phyloP scores from a whole-genome alignment of 1,140 invertebrate genomes.

The Eriosoma lanigerum region DNA sequence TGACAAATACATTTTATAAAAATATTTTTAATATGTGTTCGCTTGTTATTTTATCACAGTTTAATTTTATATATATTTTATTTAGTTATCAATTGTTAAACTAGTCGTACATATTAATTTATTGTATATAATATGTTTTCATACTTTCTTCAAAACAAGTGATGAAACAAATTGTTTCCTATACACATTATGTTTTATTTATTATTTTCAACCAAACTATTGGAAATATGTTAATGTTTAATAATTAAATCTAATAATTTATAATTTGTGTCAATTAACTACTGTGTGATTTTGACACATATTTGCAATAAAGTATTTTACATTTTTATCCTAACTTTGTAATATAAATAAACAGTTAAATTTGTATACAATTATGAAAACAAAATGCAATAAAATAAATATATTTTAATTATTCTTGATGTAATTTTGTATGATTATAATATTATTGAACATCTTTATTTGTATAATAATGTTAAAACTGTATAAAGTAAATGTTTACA shows the following conservation, averaged over 20 bases:
- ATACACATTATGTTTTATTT: neutral
- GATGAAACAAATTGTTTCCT: neutral
- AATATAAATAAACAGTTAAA: slow-evolving; percentile 14
- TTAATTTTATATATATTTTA: neutral
- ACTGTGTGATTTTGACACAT: neutral
- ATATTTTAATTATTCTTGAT: slow-evolving; percentile 5
- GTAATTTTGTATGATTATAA: too few relatives aligned
- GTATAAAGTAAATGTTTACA: too few relatives aligned
- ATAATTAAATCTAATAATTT: neutral
- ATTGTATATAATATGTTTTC: neutral
- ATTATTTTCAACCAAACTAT: neutral
- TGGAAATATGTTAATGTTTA: neutral
- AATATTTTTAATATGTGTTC: too few relatives aligned
- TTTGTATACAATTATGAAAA: neutral
- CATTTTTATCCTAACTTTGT: neutral
- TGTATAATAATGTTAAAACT: too few relatives aligned
- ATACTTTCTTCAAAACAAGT: neutral
- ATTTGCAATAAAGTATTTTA: neutral
- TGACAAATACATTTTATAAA: neutral
- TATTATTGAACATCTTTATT: too few relatives aligned
- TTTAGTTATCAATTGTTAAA: neutral
- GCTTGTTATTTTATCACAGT: neutral
- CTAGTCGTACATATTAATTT: slow-evolving; percentile 9
- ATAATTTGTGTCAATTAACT: neutral
- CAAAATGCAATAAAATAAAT: neutral